Base-by-base conservation (phyloP, 2,888 invertebrate genomes). In the Epistrophella euchroma region DNA sequence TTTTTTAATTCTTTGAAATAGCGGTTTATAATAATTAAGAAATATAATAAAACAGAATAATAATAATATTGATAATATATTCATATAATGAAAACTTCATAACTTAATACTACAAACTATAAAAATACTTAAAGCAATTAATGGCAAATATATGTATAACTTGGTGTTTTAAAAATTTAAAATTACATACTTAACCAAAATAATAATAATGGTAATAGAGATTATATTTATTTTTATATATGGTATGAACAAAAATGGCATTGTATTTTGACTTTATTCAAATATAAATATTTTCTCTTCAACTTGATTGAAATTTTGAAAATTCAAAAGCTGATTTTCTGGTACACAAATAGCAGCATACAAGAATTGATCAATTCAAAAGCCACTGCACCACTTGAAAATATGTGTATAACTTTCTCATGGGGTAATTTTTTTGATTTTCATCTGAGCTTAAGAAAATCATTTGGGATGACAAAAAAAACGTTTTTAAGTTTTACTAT, bases 61-160 rank as follows among this genome's bases (percentile, higher is more conserved):
- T 50, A 35, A 68, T 68, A 64, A 60, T 62, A 60, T 37, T 37
- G n/a, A 64, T 66, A 66, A 85, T 70, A 77, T 68, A 68, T 71
- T 73, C 43, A 62, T 75, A 85, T 86, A 86, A 85, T 73, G 70
- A 77, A 86, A 86, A 86, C 86, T 86, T 78, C 86, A 86, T 86
- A 86, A 86, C 86, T 82, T 86, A 86, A 68, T 37, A 28, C 82
- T 82, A 82, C 56, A 78, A 83, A 87, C 72, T 83, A 87, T 74
- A 86, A 79, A 78, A 70, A 71, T 76, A 82, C 50, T 74, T 86
- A 82, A 86, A 87, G 87, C 83, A 87, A 82, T 87, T 75, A 72
- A 82, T 83, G 83, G 87, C 83, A 87, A 47, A 64, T 64, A 17
- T 40, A 28, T 28, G 28, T 28, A 81, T 81, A 62, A 68, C 5